Conservation (phyloP, 2,888 invertebrate species). For the Agrotis segetum region DNA sequence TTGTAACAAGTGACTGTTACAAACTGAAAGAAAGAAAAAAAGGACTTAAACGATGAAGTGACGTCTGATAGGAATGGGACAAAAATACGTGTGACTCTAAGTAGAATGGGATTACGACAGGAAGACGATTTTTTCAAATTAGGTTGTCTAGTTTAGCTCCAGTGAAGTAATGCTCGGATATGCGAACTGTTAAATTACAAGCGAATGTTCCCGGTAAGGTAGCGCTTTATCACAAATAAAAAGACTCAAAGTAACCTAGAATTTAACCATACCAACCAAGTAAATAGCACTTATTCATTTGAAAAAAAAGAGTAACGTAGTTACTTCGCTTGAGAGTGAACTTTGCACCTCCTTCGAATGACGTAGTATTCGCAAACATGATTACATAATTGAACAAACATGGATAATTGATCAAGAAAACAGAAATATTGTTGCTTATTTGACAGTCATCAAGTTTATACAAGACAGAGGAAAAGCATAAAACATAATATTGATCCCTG, state of each 20-base stretch:
- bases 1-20: no score
- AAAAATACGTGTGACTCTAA: no score
- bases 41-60: no score
- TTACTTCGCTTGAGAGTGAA: conserved; percentile 5
- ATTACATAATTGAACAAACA: conserved; percentile 30
- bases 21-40: no score
- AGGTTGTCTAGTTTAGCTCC: no score
- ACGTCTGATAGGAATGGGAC: no score
- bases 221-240: conserved; percentile 50
- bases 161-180: no score
- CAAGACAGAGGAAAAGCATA: neutral
- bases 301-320: conserved; percentile 1
- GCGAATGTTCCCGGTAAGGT: no score
- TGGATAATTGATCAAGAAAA: conserved; percentile 3
- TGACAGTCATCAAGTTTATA: neutral
- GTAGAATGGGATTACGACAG: no score
- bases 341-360: conserved; percentile 10
- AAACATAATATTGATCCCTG: neutral
- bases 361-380: neutral
- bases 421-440: neutral
- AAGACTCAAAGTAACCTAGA: conserved; percentile 42
- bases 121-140: no score
- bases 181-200: no score
- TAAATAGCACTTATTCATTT: conserved; percentile 39
- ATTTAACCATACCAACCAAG: conserved; percentile 6